Evolutionary conservation across 2,113 vertebrate genomes (phyloP), one percentile per base, ranked within the genome.

Genomic region (Salvelinus alpinus): DNA sequence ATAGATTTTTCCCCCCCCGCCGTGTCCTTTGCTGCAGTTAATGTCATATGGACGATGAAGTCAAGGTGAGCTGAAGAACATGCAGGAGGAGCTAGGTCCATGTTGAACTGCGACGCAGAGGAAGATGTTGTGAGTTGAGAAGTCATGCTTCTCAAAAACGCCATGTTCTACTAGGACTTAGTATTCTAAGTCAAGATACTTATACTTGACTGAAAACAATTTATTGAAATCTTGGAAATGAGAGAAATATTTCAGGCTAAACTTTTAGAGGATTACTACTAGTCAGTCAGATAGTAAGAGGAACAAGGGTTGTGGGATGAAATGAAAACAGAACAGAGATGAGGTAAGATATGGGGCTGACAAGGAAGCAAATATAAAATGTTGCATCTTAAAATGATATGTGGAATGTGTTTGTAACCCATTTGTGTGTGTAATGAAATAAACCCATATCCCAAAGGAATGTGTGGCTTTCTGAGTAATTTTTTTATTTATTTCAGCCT

Each of bases 381-480:
- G 29, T 9, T 38, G 18, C 66, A 18, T 20, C 16, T 48, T 74
- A 54, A 9, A 73, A 76, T 34, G 57, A 76, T 73, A 71, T 82
- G 81, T 71, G 77, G 16, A 5, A 29, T 71, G 64, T 76, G 74
- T 79, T 68, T 74, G 69, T 82, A 83, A 82, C 78, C 75, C 71
- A 80, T 81, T 78, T 77, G 80, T 78, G 82, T 91, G 83, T 88
- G 85, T 85, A 88, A 87, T 86, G 77, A 86, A 90, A 87, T 87
- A 81, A 90, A 83, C 76, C 87, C 85, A 88, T 92, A 91, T 89
- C 81, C 67, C 84, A 75, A 20, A 88, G 79, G 88, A 88, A 86
- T 89, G 89, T 91, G 86, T 87, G 79, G 88, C 88, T 87, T 88
- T 92, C 88, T 91, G 91, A 93, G 90, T 93, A 91, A 93, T 93